A percentile compares a stretch with the other conserved stretches of the same genome.
Conservation (phyloP, 2,888 invertebrate genomes). For the Pocota personata region DNA sequence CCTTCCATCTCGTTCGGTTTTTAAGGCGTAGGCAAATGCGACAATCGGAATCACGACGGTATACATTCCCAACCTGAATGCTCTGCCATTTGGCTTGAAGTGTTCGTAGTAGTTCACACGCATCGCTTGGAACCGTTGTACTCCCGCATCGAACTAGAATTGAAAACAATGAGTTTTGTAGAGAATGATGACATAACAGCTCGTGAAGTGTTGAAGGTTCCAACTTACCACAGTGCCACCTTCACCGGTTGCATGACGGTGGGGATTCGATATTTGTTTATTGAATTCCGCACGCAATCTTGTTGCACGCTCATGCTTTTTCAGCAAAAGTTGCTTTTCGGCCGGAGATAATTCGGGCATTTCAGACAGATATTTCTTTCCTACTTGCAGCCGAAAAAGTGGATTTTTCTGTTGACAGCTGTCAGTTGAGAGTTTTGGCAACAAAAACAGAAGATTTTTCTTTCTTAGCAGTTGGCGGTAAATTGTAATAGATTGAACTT, state of each 20-base stretch:
- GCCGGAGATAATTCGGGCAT: constrained; percentile 75
- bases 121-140: constrained; percentile 90
- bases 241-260: constrained; percentile 86
- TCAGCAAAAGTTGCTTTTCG: constrained; percentile 77
- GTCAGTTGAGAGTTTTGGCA: background rate
- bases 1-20: constrained; percentile 83
- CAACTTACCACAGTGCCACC: constrained; percentile 89
- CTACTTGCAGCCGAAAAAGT: constrained; percentile 1
- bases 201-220: constrained; percentile 72
- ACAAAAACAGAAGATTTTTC: background rate
- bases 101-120: constrained; percentile 86
- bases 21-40: constrained; percentile 84
- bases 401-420: constrained; percentile 21
- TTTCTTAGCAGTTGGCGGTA: constrained; percentile 12
- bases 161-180: constrained; percentile 8
- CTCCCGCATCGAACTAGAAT: constrained; percentile 90
- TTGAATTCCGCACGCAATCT: constrained; percentile 87
- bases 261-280: constrained; percentile 89
- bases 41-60: constrained; percentile 85
- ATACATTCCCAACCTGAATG: constrained; percentile 84
- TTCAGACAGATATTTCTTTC: background rate
- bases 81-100: constrained; percentile 87
- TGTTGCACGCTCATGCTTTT: constrained; percentile 80
- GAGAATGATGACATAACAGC: constrained; percentile 81
- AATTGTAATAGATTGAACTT: background rate